These are phyloP conservation scores for Todiramphus saurophagus DNA, from an alignment of 2,113 vertebrate genomes.

Conservation along the genomic window DNA sequence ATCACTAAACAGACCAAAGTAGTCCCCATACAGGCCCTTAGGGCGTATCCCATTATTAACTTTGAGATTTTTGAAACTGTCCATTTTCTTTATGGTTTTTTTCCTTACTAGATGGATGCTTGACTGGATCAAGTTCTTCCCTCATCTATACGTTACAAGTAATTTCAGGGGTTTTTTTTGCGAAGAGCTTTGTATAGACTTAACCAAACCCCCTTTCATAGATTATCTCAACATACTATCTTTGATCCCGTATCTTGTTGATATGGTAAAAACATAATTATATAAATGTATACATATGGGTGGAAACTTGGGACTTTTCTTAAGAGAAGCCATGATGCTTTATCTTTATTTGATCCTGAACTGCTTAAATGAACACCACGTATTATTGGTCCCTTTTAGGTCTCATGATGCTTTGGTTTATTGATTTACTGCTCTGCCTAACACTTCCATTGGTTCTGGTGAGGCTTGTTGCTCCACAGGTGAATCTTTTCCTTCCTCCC, in stretches of 20 bases:
- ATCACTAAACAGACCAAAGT: not conserved
- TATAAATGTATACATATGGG: not conserved
- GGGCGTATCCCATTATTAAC: not conserved
- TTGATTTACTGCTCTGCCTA: conserved; percentile 36
- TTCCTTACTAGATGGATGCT: not conserved
- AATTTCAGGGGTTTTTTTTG: not conserved
- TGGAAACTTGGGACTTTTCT: not conserved
- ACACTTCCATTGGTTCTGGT: conserved; percentile 22
- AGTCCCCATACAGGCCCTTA: not conserved
- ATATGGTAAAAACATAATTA: not conserved
- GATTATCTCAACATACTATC: not conserved
- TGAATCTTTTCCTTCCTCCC: not conserved
- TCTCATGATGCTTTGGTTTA: conserved; percentile 1
- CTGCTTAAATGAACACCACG: not conserved
- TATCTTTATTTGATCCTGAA: not conserved
- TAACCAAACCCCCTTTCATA: not conserved
- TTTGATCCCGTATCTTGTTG: not conserved
- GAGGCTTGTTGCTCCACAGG: conserved; percentile 46
- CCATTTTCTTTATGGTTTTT: not conserved
- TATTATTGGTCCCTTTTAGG: conserved; percentile 9
- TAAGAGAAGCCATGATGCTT: not conserved
- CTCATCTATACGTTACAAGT: not conserved
- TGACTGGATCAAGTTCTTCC: not conserved
- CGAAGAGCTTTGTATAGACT: not conserved
- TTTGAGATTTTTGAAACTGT: not conserved